Evolutionary conservation across 2,113 vertebrate species (phyloP), one percentile per base, ranked within the genome.

Genomic region (Corapipo altera): DNA sequence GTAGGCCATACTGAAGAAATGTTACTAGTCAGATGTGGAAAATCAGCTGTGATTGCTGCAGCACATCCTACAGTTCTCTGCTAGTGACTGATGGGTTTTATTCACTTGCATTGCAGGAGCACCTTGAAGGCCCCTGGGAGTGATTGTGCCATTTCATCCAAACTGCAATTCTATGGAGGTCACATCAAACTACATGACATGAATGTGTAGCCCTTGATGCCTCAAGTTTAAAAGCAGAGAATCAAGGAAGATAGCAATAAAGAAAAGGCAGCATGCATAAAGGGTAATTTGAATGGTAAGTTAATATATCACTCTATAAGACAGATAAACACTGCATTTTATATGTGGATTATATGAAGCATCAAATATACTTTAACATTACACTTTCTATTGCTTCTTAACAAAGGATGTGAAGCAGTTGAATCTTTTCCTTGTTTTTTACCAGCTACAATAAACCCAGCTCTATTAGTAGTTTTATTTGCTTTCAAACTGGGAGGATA

Each of bases 71-170:
- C 51, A 61, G 1, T 37, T 84, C 57, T 62, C 52, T 92, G 57
- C 48, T 65, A 49, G n/a, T 9, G 27, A 84, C 43, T 69, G 67
- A 82, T 48, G 39, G 23, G 6, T 67, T 77, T 85, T 84, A 72
- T 94, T 93, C 57, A 37, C 41, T 91, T 91, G 52, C 49, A 81
- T 84, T 93, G 76, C 92, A 92, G 83, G 30, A 54, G 72, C 28
- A 74, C 72, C 69, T 95, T 59, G 66, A 46, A 91, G 80, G 28
- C 69, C 73, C 61, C 61, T 89, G 65, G 80, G 52, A 93, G 48
- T 18, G 12, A 83, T 16, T 89, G 55, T 95, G 39, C 51, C 44
- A 41, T 37, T 86, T 84, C 72, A 86, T 78, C 76, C 52, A 52
- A 84, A 66, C 51, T 84, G 83, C 28, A 85, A 3, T 41, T 87